Conservation (phyloP, 2,888 invertebrate genomes). For the Acanthosepion pharaonis region DNA sequence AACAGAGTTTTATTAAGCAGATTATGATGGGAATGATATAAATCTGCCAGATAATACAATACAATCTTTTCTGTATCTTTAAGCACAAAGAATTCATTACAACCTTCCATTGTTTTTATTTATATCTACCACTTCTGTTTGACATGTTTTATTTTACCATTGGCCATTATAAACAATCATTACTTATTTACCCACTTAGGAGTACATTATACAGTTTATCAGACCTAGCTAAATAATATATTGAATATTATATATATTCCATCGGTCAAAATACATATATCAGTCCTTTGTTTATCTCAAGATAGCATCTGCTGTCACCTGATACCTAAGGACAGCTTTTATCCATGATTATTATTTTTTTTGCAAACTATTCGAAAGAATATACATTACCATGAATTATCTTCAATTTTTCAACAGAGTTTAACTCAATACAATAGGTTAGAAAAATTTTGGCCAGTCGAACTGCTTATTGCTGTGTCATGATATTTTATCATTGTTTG, state of each 20-base stretch:
- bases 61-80: neutral
- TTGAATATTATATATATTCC: neutral
- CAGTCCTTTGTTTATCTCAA: neutral
- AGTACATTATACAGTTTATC: neutral
- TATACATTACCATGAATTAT: neutral
- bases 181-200: neutral
- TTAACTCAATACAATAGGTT: neutral
- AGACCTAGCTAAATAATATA: neutral
- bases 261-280: neutral
- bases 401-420: neutral
- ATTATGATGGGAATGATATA: constrained; percentile 20
- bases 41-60: neutral
- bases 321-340: neutral
- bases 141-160: neutral
- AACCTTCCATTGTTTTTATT: neutral
- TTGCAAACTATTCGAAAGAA: neutral
- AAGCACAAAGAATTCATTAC: neutral
- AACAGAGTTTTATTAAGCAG: neutral
- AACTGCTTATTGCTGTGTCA: neutral
- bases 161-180: neutral
- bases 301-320: neutral
- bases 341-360: neutral
- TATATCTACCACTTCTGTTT: neutral
- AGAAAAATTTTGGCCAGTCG: neutral
- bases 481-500: neutral